Evolutionary conservation across 1,140 invertebrate species (phyloP).

Genomic region (Leptopilina boulardi): DNA sequence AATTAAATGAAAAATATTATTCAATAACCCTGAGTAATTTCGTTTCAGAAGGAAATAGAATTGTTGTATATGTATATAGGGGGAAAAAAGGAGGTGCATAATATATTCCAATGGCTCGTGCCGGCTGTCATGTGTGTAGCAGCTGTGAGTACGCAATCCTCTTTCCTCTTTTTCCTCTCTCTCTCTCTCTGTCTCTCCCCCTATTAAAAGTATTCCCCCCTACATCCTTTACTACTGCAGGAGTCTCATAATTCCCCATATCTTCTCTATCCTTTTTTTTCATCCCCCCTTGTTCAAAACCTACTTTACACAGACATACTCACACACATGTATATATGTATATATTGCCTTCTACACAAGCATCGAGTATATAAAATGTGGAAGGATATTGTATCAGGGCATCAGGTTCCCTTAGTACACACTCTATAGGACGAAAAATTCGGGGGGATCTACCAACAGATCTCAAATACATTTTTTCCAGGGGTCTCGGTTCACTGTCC

Average conservation of each 20-base stretch:
- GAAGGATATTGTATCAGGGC: slow-evolving; percentile 21
- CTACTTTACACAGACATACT: slow-evolving; percentile 32
- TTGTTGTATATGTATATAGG: background rate
- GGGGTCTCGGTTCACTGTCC: slow-evolving; percentile 44
- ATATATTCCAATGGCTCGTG: slow-evolving; percentile 61
- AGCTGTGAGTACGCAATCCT: slow-evolving; percentile 59
- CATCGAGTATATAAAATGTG: background rate
- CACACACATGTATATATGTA: background rate
- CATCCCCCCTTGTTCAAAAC: slow-evolving; percentile 37
- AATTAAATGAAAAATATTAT: slow-evolving; percentile 52
- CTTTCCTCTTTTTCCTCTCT: slow-evolving; percentile 36
- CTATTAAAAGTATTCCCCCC: slow-evolving; percentile 23
- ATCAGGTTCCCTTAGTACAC: slow-evolving; percentile 25
- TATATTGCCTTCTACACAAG: background rate
- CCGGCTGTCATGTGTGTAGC: slow-evolving; percentile 63
- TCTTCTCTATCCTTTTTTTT: slow-evolving; percentile 39
- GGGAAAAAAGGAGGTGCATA: background rate
- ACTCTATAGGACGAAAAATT: background rate
- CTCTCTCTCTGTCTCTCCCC: background rate
- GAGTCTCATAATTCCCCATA: slow-evolving; percentile 49
- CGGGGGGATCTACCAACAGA: slow-evolving; percentile 8
- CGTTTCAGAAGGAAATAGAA: slow-evolving; percentile 18
- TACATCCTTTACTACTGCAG: slow-evolving; percentile 32
- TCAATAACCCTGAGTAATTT: slow-evolving; percentile 18
- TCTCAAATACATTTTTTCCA: slow-evolving; percentile 7